phyloP scores from a whole-genome alignment of 2,113 vertebrate genomes.

The Cyanoliseus patagonus region DNA sequence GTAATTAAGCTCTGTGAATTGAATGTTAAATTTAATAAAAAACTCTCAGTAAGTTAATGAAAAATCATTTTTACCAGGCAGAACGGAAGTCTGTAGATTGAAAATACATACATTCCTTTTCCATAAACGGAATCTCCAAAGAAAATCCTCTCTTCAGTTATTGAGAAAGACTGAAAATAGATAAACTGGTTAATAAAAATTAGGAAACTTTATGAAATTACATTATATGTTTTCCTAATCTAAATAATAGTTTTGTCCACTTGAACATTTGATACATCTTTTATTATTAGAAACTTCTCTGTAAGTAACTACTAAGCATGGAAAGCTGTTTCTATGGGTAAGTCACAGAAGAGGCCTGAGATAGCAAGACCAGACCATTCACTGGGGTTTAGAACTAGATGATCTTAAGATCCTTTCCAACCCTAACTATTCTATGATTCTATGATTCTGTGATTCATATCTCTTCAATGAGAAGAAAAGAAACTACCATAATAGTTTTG shows the following conservation, averaged over 20 bases:
- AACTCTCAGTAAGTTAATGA: not conserved
- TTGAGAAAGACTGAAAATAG: not conserved
- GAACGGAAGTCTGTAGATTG: not conserved
- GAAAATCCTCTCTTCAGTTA: not conserved
- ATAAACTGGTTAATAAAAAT: not conserved
- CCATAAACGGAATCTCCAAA: not conserved
- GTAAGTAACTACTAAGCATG: not conserved
- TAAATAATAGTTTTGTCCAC: not conserved
- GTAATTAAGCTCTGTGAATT: not conserved
- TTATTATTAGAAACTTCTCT: not conserved
- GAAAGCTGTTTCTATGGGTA: not conserved
- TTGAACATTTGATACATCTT: not conserved
- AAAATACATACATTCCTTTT: not conserved
- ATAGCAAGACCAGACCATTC: not conserved
- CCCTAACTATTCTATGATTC: too few relatives aligned
- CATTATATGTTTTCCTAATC: not conserved
- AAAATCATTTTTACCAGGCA: not conserved
- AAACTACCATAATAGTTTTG: not conserved
- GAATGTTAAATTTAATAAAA: slow-evolving; percentile 15
- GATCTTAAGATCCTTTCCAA: too few relatives aligned
- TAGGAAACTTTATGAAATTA: not conserved
- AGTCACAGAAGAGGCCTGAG: not conserved
- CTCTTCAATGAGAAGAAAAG: slow-evolving; percentile 6
- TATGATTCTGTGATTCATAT: not conserved
- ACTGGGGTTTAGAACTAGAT: not conserved